These are phyloP conservation scores for Drosophila acutilabella DNA, from an alignment of 2,888 invertebrate species.

Conservation along the genomic window DNA sequence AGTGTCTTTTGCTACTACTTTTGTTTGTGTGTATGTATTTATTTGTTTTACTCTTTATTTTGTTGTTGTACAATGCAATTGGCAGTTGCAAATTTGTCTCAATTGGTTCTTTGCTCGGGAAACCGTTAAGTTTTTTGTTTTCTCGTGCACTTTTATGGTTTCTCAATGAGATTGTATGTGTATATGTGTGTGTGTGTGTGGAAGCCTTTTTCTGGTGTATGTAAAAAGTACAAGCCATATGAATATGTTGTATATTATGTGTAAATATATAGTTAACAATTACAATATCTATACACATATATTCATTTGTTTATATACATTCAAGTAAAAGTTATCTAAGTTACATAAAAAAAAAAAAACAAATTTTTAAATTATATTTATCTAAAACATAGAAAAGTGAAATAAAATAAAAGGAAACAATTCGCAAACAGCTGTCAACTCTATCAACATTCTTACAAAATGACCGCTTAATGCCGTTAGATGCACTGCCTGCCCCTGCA, in stretches of 20 bases:
- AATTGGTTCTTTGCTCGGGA: constrained; percentile 18
- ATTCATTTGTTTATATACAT: constrained; percentile 1
- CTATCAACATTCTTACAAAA: constrained; percentile 33
- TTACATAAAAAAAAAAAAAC: not conserved
- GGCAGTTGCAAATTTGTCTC: constrained; percentile 63
- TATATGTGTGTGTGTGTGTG: constrained; percentile 36
- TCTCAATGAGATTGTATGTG: constrained; percentile 25
- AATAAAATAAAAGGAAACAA: constrained; percentile 17
- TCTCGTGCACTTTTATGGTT: constrained; percentile 39
- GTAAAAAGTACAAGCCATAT: constrained; percentile 47
- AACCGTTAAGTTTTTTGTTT: constrained; percentile 37
- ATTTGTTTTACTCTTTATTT: constrained; percentile 8
- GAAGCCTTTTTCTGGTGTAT: constrained; percentile 46
- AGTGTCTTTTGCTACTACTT: constrained; percentile 50
- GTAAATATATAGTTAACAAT: constrained; percentile 23
- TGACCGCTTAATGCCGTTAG: constrained; percentile 20
- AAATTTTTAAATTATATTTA: not conserved
- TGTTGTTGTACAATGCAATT: constrained; percentile 66
- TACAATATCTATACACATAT: constrained; percentile 27
- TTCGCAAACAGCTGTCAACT: constrained; percentile 62
- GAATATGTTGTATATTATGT: constrained; percentile 16
- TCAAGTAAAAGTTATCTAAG: constrained; percentile 18
- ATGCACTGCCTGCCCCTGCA: not conserved
- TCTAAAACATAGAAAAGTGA: constrained; percentile 1
- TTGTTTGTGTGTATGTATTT: constrained; percentile 16